Evolutionary conservation across 1,140 invertebrate genomes (phyloP).

Genomic region (Cecropterus lyciades): DNA sequence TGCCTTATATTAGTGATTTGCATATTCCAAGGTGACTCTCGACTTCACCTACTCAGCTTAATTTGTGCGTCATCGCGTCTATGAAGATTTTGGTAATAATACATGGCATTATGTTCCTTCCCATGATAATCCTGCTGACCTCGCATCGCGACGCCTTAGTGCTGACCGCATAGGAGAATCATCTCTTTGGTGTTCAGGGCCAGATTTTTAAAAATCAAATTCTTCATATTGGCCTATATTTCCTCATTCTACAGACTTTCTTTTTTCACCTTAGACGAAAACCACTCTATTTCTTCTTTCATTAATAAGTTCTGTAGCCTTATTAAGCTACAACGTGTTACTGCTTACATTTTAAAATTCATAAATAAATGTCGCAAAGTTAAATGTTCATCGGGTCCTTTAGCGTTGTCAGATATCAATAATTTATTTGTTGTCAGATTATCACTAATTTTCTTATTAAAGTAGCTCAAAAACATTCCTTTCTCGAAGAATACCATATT

Average conservation of each 20-base stretch:
- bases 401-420: no score
- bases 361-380: no score
- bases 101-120: constrained; percentile 37
- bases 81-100: constrained; percentile 42
- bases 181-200: constrained; percentile 24
- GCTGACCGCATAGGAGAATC: constrained; percentile 19
- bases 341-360: no score
- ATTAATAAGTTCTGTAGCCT: no score
- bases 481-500: no score
- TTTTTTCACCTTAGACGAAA: no score
- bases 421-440: no score
- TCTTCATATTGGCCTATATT: constrained; percentile 7
- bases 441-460: no score
- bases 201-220: constrained; percentile 11
- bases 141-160: constrained; percentile 18
- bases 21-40: constrained; percentile 42
- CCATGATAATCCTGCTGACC: constrained; percentile 19
- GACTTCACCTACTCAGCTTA: constrained; percentile 40
- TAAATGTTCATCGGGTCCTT: no score
- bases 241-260: constrained; percentile 5
- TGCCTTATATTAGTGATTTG: constrained; percentile 3
- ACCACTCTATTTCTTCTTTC: no score
- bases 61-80: constrained; percentile 62
- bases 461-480: no score
- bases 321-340: no score